Percentiles rank a stretch among this genome's conserved stretches.
Evolutionary conservation across 2,797 vertebrate species (phyloP).

Genomic region (Mallotus villosus): DNA sequence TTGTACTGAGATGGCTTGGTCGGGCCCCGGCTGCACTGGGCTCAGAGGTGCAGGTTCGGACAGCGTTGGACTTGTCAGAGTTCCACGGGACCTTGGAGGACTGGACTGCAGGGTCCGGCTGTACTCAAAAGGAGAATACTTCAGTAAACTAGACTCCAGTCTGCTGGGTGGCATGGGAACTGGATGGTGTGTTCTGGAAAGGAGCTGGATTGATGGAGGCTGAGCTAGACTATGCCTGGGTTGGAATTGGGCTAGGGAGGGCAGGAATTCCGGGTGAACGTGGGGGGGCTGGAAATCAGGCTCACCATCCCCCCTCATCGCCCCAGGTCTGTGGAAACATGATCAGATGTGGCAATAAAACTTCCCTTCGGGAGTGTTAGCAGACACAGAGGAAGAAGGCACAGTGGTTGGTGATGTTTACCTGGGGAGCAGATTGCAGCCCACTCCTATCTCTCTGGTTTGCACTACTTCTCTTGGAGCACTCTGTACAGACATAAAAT

Average conservation of each 20-base stretch:
- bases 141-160: constrained; percentile 72
- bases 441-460: constrained; percentile 87
- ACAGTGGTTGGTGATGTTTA: constrained; percentile 61
- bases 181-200: constrained; percentile 41
- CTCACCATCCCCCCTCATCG: constrained; percentile 42
- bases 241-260: constrained; percentile 33
- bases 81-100: constrained; percentile 17
- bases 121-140: constrained; percentile 73
- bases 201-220: constrained; percentile 34
- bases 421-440: constrained; percentile 86
- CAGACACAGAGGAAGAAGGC: neutral
- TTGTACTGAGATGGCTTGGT: constrained; percentile 45
- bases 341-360: constrained; percentile 48
- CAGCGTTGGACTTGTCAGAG: constrained; percentile 13
- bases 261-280: constrained; percentile 29
- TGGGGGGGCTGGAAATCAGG: constrained; percentile 33
- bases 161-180: constrained; percentile 62
- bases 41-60: constrained; percentile 35
- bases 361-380: neutral
- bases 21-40: constrained; percentile 27
- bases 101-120: constrained; percentile 60
- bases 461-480: constrained; percentile 74
- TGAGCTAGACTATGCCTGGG: constrained; percentile 28
- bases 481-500: constrained; percentile 87
- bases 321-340: constrained; percentile 60